A percentile compares a stretch with the other conserved stretches of the same genome.
Evolutionary conservation across 2,797 vertebrate genomes (phyloP).

Genomic region (Galagoides demidoff): DNA sequence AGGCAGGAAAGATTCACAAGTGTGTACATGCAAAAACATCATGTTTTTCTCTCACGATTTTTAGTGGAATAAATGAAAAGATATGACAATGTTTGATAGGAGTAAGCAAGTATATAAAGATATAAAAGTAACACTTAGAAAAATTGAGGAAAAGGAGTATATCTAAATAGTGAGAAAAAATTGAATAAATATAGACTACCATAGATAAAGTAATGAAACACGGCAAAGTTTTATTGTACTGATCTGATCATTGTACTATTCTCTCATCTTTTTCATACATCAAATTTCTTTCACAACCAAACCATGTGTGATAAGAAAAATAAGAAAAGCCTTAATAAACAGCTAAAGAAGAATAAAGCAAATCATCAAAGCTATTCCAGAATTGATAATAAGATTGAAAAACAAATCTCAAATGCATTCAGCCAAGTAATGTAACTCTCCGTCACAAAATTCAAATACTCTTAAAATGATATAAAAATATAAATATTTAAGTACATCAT

Average conservation of each 20-base stretch:
- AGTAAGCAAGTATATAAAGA: background rate
- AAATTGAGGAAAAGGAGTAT: background rate
- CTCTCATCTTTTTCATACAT: background rate
- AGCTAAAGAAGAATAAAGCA: background rate
- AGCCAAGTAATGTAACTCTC: background rate
- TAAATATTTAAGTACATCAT: background rate
- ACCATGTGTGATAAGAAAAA: background rate
- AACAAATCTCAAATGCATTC: background rate
- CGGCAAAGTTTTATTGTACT: background rate
- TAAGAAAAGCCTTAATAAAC: conserved; percentile 5
- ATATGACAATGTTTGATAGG: background rate
- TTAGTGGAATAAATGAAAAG: background rate
- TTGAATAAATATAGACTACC: background rate
- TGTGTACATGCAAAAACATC: background rate
- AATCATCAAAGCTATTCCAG: background rate
- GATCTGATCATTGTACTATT: background rate
- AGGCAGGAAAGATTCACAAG: background rate
- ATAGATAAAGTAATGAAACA: background rate
- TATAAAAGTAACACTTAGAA: conserved; percentile 4
- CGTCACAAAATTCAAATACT: background rate
- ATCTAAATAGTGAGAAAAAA: background rate
- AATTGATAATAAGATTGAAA: conserved; percentile 5
- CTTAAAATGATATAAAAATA: background rate
- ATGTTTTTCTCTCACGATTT: background rate
- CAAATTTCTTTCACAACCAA: conserved; percentile 18